phyloP scores from a whole-genome alignment of 2,888 invertebrate genomes.

The Amiota communis region DNA sequence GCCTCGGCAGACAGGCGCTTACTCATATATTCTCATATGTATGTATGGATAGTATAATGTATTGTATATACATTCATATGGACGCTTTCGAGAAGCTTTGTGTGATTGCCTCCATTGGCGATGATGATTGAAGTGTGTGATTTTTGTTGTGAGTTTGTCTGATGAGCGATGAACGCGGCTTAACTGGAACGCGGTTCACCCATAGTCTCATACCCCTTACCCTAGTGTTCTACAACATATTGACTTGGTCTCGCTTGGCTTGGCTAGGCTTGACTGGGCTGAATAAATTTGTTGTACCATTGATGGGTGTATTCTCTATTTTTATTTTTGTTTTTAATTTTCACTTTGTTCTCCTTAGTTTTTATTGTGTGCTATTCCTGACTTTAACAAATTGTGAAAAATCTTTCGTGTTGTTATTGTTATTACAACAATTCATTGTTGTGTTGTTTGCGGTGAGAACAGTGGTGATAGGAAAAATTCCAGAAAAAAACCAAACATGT shows the following conservation, averaged over 20 bases:
- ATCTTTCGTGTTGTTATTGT: slow-evolving; percentile 20
- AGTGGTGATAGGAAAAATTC: too few species aligned
- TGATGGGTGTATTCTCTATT: slow-evolving; percentile 18
- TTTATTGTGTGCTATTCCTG: neutral
- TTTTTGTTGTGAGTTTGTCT: slow-evolving; percentile 54
- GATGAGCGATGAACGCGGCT: neutral
- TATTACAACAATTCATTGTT: slow-evolving; percentile 14
- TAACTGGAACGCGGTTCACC: too few species aligned
- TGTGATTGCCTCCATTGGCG: slow-evolving; percentile 54
- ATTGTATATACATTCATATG: slow-evolving; percentile 22
- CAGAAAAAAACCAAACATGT: neutral
- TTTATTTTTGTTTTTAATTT: neutral
- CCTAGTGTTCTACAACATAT: too few species aligned
- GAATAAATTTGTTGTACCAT: slow-evolving; percentile 54
- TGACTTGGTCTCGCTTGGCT: too few species aligned
- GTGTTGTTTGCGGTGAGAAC: neutral
- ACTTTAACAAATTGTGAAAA: slow-evolving; percentile 16
- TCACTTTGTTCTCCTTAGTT: neutral
- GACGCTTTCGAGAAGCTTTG: slow-evolving; percentile 20
- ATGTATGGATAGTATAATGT: too few species aligned
- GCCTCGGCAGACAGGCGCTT: slow-evolving; percentile 17
- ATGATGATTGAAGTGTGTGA: slow-evolving; percentile 65
- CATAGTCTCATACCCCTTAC: too few species aligned
- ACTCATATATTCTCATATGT: slow-evolving; percentile 23
- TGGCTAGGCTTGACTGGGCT: slow-evolving; percentile 25